A percentile compares a stretch with the other conserved stretches of the same genome.
Evolutionary conservation across 1,140 invertebrate genomes (phyloP).

Genomic region (Pseudomyrmex dendroicus): DNA sequence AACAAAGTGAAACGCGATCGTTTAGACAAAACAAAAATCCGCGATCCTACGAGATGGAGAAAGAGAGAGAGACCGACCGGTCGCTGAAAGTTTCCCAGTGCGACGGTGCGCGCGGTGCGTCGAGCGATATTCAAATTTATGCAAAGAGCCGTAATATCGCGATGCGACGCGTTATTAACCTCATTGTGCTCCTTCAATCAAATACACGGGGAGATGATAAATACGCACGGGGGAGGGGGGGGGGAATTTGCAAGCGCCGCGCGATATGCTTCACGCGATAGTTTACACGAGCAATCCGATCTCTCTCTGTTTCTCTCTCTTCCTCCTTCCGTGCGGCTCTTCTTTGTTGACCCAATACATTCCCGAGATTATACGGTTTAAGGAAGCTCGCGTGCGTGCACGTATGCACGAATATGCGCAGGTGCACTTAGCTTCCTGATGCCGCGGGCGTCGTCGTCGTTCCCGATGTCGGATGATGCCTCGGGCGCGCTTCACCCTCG

Average conservation of each 20-base stretch:
- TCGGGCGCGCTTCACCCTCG: constrained; percentile 77
- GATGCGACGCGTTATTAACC: constrained; percentile 25
- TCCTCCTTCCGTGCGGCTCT: not conserved
- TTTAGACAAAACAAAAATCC: no score
- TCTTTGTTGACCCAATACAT: constrained; percentile 53
- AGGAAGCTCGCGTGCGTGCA: constrained; percentile 55
- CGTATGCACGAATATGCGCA: constrained; percentile 50
- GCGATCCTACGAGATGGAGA: not conserved
- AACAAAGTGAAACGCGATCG: no score
- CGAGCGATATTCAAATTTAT: not conserved
- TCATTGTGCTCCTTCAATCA: constrained; percentile 9
- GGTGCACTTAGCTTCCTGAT: constrained; percentile 58
- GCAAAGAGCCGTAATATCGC: not conserved
- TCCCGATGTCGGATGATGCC: constrained; percentile 70
- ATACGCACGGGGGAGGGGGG: not conserved
- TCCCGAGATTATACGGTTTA: constrained; percentile 57
- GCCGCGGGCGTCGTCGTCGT: constrained; percentile 57
- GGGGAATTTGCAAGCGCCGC: not conserved
- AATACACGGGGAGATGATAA: not conserved
- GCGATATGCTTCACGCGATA: constrained; percentile 29
- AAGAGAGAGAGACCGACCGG: not conserved
- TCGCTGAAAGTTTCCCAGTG: not conserved
- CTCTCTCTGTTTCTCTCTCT: not conserved
- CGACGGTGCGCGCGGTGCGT: not conserved
- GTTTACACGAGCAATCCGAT: constrained; percentile 35